Evolutionary conservation across 2,888 invertebrate species (phyloP).

Genomic region (Pammene fasciana): DNA sequence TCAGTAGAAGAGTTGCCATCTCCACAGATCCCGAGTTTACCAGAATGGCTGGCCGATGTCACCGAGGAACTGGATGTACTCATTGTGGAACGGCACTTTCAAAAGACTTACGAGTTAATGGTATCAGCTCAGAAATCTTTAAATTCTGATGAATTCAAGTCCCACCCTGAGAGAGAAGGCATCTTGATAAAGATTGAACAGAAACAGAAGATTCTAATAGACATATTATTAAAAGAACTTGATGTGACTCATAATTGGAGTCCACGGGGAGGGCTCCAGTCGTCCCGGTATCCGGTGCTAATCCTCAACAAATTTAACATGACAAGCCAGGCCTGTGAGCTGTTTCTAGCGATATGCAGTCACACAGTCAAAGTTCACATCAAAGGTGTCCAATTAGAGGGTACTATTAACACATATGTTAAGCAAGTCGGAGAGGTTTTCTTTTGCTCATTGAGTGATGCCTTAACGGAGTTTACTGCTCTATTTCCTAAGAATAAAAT

Average conservation of each 20-base stretch:
- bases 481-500: conserved; percentile 90
- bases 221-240: conserved; percentile 93
- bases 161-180: conserved; percentile 69
- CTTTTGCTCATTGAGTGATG: conserved; percentile 91
- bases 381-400: conserved; percentile 91
- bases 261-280: conserved; percentile 93
- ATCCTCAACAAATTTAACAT: conserved; percentile 90
- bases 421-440: conserved; percentile 92
- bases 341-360: conserved; percentile 91
- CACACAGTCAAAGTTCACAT: conserved; percentile 91
- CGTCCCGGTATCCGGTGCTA: conserved; percentile 91
- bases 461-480: conserved; percentile 83
- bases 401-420: conserved; percentile 90
- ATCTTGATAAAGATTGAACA: conserved; percentile 85
- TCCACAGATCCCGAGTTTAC: conserved; percentile 74
- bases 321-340: conserved; percentile 89
- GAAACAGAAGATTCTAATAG: conserved; percentile 90
- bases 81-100: conserved; percentile 97
- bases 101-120: conserved; percentile 93
- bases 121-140: conserved; percentile 80
- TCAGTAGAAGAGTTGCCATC: conserved; percentile 76
- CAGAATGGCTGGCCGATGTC: conserved; percentile 95
- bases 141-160: conserved; percentile 69
- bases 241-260: conserved; percentile 95
- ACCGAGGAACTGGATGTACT: conserved; percentile 97